Percentiles rank a stretch among this genome's conserved stretches.
Conservation (phyloP, 2,797 vertebrate species). For the Lycodopsis pacificus region DNA sequence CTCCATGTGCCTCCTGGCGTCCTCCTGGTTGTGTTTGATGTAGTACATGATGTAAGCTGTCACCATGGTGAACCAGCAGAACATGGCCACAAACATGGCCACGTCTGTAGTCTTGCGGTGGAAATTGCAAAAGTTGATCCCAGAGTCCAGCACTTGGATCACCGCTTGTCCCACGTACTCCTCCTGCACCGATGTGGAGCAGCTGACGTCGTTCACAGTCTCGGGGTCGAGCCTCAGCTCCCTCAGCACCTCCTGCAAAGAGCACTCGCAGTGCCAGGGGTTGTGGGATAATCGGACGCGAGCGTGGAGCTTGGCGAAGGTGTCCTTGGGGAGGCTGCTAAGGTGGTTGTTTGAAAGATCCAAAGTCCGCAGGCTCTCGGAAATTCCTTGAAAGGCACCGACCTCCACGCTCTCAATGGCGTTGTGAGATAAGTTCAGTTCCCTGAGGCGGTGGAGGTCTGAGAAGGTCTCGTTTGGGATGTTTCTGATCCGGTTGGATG, state of each 20-base stretch:
- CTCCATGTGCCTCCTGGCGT: slow-evolving; percentile 92
- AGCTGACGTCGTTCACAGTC: slow-evolving; percentile 90
- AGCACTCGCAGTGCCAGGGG: slow-evolving; percentile 95
- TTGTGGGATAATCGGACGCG: slow-evolving; percentile 91
- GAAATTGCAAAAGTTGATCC: slow-evolving; percentile 93
- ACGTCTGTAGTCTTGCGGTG: slow-evolving; percentile 94
- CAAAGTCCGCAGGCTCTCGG: slow-evolving; percentile 88
- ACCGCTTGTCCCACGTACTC: slow-evolving; percentile 88
- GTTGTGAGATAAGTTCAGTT: slow-evolving; percentile 93
- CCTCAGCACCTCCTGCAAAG: slow-evolving; percentile 91
- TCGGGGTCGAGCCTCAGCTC: slow-evolving; percentile 93
- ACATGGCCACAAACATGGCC: slow-evolving; percentile 97
- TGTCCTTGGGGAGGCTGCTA: slow-evolving; percentile 90
- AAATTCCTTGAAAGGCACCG: slow-evolving; percentile 91
- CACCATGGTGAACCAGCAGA: slow-evolving; percentile 98
- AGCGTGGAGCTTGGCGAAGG: slow-evolving; percentile 90
- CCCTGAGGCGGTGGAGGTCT: slow-evolving; percentile 89
- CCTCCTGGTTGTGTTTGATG: slow-evolving; percentile 93
- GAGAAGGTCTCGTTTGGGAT: slow-evolving; percentile 90
- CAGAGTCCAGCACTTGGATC: slow-evolving; percentile 91
- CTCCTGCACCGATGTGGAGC: slow-evolving; percentile 85
- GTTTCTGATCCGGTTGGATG: slow-evolving; percentile 92
- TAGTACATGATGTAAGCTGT: slow-evolving; percentile 94
- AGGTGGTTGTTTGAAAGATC: slow-evolving; percentile 94
- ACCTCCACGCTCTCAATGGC: slow-evolving; percentile 91